These are phyloP conservation scores for Brachionus paranguensis DNA, from an alignment of 1,140 invertebrate species.

Conservation along the genomic window DNA sequence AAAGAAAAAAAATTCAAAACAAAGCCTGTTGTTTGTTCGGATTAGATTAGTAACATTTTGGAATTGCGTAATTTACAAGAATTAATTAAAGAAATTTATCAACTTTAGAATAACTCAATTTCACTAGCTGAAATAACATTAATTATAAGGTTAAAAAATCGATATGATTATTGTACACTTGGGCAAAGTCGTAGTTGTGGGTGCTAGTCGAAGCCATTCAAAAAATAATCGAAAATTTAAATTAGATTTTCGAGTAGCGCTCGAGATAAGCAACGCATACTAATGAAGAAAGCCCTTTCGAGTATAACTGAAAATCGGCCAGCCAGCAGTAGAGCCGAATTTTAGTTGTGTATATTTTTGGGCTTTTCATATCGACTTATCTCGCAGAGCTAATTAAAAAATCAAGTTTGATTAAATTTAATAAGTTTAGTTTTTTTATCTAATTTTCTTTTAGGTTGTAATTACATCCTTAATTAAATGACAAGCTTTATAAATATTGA, in stretches of 20 bases:
- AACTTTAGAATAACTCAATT: conserved; percentile 17
- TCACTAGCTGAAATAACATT: neutral
- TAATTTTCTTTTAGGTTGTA: conserved; percentile 35
- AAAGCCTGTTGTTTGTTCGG: neutral
- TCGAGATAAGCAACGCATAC: neutral
- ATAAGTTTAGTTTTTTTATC: neutral
- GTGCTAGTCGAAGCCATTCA: neutral
- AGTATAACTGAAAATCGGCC: neutral
- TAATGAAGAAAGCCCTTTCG: neutral
- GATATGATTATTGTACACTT: neutral
- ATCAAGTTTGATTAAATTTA: conserved; percentile 25
- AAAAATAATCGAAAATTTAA: neutral
- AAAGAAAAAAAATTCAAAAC: neutral
- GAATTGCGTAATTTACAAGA: neutral
- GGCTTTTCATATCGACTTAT: neutral
- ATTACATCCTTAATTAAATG: conserved; percentile 36
- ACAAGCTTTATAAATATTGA: conserved; percentile 17
- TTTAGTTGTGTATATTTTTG: neutral
- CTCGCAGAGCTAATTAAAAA: conserved; percentile 4
- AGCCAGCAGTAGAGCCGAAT: neutral
- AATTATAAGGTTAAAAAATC: conserved; percentile 30
- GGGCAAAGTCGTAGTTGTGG: neutral
- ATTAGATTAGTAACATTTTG: neutral
- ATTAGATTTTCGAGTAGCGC: neutral
- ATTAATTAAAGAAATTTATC: conserved; percentile 35